These are phyloP conservation scores for Ptychochromis oligacanthus DNA, from an alignment of 2,113 vertebrate species.

Conservation along the genomic window DNA sequence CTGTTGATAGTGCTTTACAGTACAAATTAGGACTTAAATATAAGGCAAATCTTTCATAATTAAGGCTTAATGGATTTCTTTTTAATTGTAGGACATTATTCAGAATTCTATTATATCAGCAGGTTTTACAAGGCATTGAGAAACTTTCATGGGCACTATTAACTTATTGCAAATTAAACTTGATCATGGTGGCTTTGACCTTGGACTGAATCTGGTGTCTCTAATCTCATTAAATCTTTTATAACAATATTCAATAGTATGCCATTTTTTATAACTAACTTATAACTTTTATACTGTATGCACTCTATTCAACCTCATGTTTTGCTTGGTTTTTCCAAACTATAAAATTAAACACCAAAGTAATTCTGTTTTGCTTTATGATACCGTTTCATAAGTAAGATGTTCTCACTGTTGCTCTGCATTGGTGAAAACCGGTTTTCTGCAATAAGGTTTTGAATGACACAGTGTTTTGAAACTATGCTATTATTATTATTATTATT, in stretches of 20 bases:
- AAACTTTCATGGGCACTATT: not conserved
- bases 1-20: not conserved
- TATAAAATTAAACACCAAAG: too few relatives aligned
- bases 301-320: not conserved
- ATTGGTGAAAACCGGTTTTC: too few relatives aligned
- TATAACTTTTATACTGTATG: not conserved
- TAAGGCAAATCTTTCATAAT: not conserved
- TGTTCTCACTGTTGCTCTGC: too few relatives aligned
- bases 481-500: too few relatives aligned
- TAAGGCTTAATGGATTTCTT: not conserved
- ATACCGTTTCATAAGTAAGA: too few relatives aligned
- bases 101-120: not conserved
- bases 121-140: not conserved
- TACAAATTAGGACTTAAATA: not conserved
- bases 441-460: too few relatives aligned
- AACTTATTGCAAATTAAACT: constrained; percentile 1
- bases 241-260: not conserved
- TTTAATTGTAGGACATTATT: not conserved
- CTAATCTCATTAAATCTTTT: not conserved
- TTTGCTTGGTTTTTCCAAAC: not conserved
- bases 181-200: not conserved
- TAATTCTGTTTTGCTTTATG: too few relatives aligned
- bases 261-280: not conserved
- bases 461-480: too few relatives aligned
- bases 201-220: not conserved